A percentile compares a stretch with the other conserved stretches of the same genome.
phyloP scores from a whole-genome alignment of 2,113 vertebrate species.

The Oceanites oceanicus region DNA sequence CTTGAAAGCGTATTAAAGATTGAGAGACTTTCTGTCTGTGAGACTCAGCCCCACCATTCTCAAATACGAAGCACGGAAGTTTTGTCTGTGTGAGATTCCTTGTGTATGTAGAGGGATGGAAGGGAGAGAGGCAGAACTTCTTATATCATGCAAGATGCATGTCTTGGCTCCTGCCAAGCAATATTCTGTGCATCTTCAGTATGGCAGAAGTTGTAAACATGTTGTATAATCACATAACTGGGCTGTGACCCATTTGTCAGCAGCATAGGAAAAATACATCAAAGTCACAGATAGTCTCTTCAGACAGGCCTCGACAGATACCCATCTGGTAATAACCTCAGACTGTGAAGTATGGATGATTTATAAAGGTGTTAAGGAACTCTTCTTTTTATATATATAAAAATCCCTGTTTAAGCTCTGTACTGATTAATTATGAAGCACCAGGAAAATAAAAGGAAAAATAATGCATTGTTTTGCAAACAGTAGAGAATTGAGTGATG shows the following conservation, averaged over 20 bases:
- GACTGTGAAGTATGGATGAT: not conserved
- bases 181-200: constrained; percentile 40
- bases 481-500: not conserved
- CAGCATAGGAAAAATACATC: constrained; percentile 43
- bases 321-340: constrained; percentile 41
- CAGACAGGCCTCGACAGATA: constrained; percentile 12
- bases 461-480: not conserved
- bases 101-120: not conserved
- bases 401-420: not conserved
- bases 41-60: not conserved
- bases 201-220: constrained; percentile 38
- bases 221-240: constrained; percentile 43
- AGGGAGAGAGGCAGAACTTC: not conserved
- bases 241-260: constrained; percentile 61
- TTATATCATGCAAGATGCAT: not conserved
- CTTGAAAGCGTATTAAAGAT: constrained; percentile 1
- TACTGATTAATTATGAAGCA: not conserved
- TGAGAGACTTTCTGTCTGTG: not conserved
- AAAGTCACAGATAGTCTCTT: constrained; percentile 38
- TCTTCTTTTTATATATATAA: not conserved
- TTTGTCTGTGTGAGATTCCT: not conserved
- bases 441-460: not conserved
- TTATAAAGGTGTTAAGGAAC: constrained; percentile 8
- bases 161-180: constrained; percentile 47
- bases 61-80: not conserved